Evolutionary conservation across 2,888 invertebrate genomes (phyloP).

Genomic region (Hirtodrosophila duncani): DNA sequence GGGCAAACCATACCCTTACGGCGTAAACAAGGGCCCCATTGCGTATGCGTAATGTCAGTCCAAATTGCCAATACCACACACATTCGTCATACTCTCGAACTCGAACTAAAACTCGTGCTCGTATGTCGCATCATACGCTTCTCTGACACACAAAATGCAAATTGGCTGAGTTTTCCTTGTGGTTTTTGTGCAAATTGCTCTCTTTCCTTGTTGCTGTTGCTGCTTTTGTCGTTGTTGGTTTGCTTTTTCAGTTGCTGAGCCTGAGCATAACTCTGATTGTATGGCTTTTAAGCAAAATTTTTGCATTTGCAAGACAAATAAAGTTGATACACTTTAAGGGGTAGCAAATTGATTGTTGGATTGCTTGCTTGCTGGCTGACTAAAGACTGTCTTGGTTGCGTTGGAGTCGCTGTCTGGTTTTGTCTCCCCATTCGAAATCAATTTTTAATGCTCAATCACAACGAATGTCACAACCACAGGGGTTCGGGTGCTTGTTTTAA

Average conservation of each 20-base stretch:
- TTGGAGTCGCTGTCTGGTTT: slow-evolving; percentile 1
- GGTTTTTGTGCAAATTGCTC: slow-evolving; percentile 57
- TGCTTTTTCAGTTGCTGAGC: slow-evolving; percentile 10
- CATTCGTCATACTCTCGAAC: slow-evolving; percentile 51
- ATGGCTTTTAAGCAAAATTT: slow-evolving; percentile 47
- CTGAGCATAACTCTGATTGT: too few species aligned
- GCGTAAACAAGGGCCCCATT: slow-evolving; percentile 9
- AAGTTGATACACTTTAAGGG: slow-evolving; percentile 37
- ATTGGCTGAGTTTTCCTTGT: slow-evolving; percentile 60
- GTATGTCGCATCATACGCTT: slow-evolving; percentile 3
- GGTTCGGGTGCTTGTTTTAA: too few species aligned
- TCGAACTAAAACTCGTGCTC: slow-evolving; percentile 3
- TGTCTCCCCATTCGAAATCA: slow-evolving; percentile 24
- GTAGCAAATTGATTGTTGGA: slow-evolving; percentile 15
- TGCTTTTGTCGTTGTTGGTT: slow-evolving; percentile 22
- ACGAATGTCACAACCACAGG: too few species aligned
- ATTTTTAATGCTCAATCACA: slow-evolving; percentile 49
- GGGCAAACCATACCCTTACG: too few species aligned
- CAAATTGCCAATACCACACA: slow-evolving; percentile 48
- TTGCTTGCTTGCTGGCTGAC: slow-evolving; percentile 1
- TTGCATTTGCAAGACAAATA: slow-evolving; percentile 44
- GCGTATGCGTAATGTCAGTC: slow-evolving; percentile 50
- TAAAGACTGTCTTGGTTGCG: too few species aligned
- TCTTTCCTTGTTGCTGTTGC: slow-evolving; percentile 48
- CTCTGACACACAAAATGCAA: slow-evolving; percentile 45